Conservation (phyloP, 2,113 vertebrate genomes). For the Lasiurus cinereus region DNA sequence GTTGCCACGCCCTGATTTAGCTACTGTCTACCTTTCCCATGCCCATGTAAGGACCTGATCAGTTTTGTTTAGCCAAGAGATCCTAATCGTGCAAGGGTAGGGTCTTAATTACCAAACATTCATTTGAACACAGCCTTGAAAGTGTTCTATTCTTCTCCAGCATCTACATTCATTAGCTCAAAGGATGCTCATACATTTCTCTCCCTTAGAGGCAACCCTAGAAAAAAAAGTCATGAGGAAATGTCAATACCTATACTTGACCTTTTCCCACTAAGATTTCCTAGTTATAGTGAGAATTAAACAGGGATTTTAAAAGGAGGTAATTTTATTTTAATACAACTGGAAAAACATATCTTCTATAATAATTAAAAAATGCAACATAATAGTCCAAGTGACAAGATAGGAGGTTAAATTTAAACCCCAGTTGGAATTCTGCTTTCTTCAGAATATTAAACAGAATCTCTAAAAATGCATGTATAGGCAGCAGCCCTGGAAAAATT, state of each 20-base stretch:
- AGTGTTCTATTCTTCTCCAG: neutral
- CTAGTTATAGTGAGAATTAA: slow-evolving; percentile 25
- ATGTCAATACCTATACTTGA: slow-evolving; percentile 51
- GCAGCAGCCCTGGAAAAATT: neutral
- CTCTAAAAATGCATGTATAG: neutral
- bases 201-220: neutral
- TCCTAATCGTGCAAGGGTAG: neutral
- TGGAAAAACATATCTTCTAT: slow-evolving; percentile 30
- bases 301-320: neutral
- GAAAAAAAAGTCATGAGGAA: slow-evolving; percentile 14
- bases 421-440: slow-evolving; percentile 49
- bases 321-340: slow-evolving; percentile 51
- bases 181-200: neutral
- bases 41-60: neutral
- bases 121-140: neutral
- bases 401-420: neutral
- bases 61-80: slow-evolving; percentile 3
- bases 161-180: neutral
- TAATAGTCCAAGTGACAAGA: neutral
- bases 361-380: slow-evolving; percentile 57
- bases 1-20: neutral
- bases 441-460: slow-evolving; percentile 39
- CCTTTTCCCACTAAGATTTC: slow-evolving; percentile 12
- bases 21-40: neutral
- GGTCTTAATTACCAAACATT: neutral